Conservation (phyloP, 2,888 invertebrate species). For the Eristalis tenax region DNA sequence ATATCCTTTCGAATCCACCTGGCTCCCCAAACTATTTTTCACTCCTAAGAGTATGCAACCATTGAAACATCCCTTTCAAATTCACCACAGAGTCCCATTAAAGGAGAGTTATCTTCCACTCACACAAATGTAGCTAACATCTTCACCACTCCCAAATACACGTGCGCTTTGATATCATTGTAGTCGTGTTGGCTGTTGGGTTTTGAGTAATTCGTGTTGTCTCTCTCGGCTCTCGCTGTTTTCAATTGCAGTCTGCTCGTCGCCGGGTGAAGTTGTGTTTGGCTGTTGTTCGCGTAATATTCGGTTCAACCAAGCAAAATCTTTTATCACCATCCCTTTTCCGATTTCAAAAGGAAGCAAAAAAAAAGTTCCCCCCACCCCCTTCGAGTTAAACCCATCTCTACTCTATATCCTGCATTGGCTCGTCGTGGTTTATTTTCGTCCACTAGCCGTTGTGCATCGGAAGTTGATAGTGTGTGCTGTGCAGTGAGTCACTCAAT, state of each 20-base stretch:
- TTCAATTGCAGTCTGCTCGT: constrained; percentile 1
- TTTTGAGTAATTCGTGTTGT: background rate
- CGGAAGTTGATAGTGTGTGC: background rate
- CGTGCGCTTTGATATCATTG: background rate
- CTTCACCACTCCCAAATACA: background rate
- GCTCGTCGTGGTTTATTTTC: background rate
- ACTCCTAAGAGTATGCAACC: background rate
- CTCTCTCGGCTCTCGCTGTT: background rate
- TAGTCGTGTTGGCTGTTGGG: too few relatives aligned
- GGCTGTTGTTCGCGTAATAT: background rate
- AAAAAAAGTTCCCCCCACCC: too few relatives aligned
- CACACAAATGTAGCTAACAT: background rate
- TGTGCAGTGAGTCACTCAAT: constrained; percentile 3
- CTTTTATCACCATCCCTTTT: background rate
- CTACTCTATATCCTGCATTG: background rate
- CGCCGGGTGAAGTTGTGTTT: background rate
- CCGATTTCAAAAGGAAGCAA: background rate
- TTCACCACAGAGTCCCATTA: background rate
- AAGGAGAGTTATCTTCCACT: background rate
- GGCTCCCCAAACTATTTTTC: background rate
- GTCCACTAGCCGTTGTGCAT: background rate
- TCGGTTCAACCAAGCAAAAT: background rate
- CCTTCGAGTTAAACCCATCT: background rate
- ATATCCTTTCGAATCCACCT: background rate
- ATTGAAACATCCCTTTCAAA: background rate